phyloP scores from a whole-genome alignment of 2,113 vertebrate species.

The Pluvianellus socialis region DNA sequence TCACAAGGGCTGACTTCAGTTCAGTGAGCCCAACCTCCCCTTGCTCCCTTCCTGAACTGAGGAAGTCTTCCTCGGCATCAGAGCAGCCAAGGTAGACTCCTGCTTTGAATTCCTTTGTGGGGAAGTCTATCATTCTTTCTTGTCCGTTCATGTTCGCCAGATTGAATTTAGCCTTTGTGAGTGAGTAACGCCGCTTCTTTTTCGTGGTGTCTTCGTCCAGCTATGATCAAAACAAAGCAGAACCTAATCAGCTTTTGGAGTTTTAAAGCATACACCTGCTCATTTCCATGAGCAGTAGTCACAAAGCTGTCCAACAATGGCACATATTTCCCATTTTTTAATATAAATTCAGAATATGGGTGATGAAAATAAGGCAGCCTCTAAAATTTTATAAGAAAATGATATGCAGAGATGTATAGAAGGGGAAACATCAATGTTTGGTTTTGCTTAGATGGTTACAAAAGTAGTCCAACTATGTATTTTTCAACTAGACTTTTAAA shows the following conservation, averaged over 20 bases:
- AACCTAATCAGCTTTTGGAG: not conserved
- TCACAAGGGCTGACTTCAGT: not conserved
- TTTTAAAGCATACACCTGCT: not conserved
- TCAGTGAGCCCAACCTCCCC: not conserved
- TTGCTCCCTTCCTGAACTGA: not conserved
- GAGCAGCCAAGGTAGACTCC: fast-evolving
- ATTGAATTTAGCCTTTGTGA: not conserved
- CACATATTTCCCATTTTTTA: not conserved
- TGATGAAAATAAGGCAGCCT: not conserved
- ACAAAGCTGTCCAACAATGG: not conserved
- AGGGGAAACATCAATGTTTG: not conserved
- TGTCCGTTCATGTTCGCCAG: not conserved
- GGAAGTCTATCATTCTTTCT: not conserved
- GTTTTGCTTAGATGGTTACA: not conserved
- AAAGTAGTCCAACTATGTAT: not conserved
- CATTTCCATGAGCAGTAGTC: not conserved
- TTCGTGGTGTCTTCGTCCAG: not conserved
- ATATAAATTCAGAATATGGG: not conserved
- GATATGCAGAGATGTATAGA: not conserved
- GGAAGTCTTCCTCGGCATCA: not conserved
- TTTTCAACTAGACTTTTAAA: not conserved
- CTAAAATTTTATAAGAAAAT: not conserved
- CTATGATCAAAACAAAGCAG: not conserved
- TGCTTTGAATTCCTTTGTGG: not conserved
- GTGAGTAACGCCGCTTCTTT: not conserved